Conservation (phyloP, 2,888 invertebrate genomes). For the Melikaiella ostensackeni region DNA sequence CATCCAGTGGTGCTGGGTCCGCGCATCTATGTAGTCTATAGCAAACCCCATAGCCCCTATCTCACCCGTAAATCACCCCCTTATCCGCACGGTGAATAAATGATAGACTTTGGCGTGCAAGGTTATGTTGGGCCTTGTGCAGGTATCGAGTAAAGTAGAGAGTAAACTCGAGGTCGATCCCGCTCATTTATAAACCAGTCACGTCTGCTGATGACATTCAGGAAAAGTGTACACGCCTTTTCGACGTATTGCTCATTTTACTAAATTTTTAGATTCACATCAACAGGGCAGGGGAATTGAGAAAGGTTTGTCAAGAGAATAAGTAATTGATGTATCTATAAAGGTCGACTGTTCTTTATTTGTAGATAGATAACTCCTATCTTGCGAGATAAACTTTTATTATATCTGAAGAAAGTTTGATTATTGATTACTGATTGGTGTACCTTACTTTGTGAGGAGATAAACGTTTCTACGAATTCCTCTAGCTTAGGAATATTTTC, state of each 20-base stretch:
- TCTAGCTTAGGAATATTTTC: too few relatives aligned
- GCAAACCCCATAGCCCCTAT: constrained; percentile 37
- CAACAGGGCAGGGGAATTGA: too few relatives aligned
- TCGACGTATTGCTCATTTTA: constrained; percentile 11
- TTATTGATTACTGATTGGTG: not conserved
- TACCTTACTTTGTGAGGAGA: not conserved
- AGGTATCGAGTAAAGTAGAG: constrained; percentile 42
- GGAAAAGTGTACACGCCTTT: constrained; percentile 22
- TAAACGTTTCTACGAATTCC: not conserved
- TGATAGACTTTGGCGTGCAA: constrained; percentile 49
- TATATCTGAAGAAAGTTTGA: not conserved
- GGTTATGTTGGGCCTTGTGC: constrained; percentile 42
- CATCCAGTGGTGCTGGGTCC: constrained; percentile 47
- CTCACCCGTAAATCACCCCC: constrained; percentile 50
- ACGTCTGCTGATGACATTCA: constrained; percentile 53
- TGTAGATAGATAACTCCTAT: not conserved
- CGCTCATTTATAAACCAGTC: constrained; percentile 58
- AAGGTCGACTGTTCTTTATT: not conserved
- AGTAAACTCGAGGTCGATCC: constrained; percentile 43
- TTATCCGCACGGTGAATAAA: constrained; percentile 48
- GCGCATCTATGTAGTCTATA: constrained; percentile 7
- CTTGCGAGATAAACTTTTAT: constrained; percentile 3
- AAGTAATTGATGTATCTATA: not conserved
- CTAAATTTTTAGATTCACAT: not conserved
- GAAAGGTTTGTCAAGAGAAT: too few relatives aligned